Percentiles rank a stretch among this genome's conserved stretches.
Evolutionary conservation across 1,140 invertebrate genomes (phyloP).

Genomic region (Homalodisca vitripennis): DNA sequence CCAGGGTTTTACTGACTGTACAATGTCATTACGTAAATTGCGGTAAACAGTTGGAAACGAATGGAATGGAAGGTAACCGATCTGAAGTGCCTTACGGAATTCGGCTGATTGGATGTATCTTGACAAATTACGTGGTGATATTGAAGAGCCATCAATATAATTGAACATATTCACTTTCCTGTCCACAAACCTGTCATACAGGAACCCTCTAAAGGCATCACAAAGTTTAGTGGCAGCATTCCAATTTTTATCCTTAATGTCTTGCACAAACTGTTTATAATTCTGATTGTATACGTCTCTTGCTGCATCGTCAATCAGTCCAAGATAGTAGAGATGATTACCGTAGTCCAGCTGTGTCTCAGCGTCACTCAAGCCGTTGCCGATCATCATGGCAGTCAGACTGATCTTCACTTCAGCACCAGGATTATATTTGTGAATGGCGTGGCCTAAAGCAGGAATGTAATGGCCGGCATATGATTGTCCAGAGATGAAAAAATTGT

Average conservation of each 20-base stretch:
- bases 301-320: conserved; percentile 53
- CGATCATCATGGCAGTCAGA: conserved; percentile 70
- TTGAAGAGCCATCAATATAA: conserved; percentile 54
- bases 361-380: conserved; percentile 83
- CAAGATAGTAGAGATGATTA: conserved; percentile 78
- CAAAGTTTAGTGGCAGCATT: background rate
- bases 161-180: conserved; percentile 69
- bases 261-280: background rate
- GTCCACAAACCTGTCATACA: conserved; percentile 75
- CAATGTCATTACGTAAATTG: conserved; percentile 73
- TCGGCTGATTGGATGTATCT: conserved; percentile 59
- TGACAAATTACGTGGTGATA: conserved; percentile 44
- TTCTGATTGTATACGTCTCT: conserved; percentile 41
- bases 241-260: conserved; percentile 55
- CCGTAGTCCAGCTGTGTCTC: conserved; percentile 79
- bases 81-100: conserved; percentile 73
- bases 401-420: conserved; percentile 56
- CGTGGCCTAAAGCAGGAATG: conserved; percentile 73
- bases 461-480: conserved; percentile 88
- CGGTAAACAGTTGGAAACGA: conserved; percentile 58
- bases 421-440: conserved; percentile 70
- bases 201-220: background rate
- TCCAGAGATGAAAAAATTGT: conserved; percentile 76
- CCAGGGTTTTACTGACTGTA: conserved; percentile 77
- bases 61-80: conserved; percentile 70